A percentile compares a stretch with the other conserved stretches of the same genome.
These are phyloP conservation scores for Rhabdophis nuchalis DNA, from an alignment of 2,797 vertebrate genomes.

Conservation along the genomic window DNA sequence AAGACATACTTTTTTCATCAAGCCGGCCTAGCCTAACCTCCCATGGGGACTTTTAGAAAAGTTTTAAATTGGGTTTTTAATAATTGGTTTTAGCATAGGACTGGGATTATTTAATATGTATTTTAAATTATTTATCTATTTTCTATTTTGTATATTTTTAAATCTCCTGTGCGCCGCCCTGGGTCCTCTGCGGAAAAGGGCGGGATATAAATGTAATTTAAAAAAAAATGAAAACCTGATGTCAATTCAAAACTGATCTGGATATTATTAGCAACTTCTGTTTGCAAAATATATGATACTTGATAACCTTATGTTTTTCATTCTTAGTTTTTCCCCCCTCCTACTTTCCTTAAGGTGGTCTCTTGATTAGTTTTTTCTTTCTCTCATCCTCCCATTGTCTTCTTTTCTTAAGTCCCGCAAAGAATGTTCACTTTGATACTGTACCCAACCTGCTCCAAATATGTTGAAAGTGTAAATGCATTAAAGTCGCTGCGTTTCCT, in stretches of 20 bases:
- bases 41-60: no score
- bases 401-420: conserved; percentile 20
- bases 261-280: not conserved
- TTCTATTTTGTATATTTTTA: no score
- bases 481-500: conserved; percentile 58
- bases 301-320: not conserved
- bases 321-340: not conserved
- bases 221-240: not conserved
- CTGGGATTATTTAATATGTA: no score
- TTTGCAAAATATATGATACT: not conserved
- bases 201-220: no score
- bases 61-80: no score
- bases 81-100: no score
- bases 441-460: conserved; percentile 47
- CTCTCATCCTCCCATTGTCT: not conserved
- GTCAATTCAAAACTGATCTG: not conserved
- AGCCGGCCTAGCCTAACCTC: no score
- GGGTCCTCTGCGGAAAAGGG: no score
- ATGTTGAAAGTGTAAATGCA: conserved; percentile 56
- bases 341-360: not conserved
- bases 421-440: conserved; percentile 58
- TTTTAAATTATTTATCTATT: no score
- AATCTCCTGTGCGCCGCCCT: no score
- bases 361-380: not conserved
- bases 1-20: no score